Evolutionary conservation across 2,113 vertebrate species (phyloP), one percentile per base, ranked within the genome.

Genomic region (Otolemur garnettii): DNA sequence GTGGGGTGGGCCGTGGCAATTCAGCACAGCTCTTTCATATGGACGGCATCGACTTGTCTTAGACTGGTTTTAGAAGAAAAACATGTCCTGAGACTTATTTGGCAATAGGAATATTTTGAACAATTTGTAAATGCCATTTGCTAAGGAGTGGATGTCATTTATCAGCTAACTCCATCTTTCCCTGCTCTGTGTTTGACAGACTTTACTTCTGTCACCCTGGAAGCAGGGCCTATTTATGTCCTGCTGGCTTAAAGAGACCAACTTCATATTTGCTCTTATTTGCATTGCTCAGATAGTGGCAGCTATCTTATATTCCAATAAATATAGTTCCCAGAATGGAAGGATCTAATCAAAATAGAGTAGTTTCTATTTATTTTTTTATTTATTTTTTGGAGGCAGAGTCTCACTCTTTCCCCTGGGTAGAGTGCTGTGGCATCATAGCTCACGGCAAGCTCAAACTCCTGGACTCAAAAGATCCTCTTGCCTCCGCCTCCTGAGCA

Each of bases 121-220:
- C 90, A 4, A 35, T 95, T 95, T 98, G 30, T 96, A 97, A 98
- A 97, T 96, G 87, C 5, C 21, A 68, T 93, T 97, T 95, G 24
- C 72, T 85, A 95, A 94, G 95, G 74, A 97, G 78, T 72, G 18
- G 59, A 62, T 72, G 38, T 86, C 4, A 91, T 97, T 97, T 89
- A 71, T 93, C 92, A 75, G 12, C 55, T 94, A 15, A 22, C 18
- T 82, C 96, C 97, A 80, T 35, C 68, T 86, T 94, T 91, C 0
- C 38, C 38, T 38, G 9, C 93, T 98, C 26, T 50, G 92, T 92
- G 33, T 97, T 82, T 94, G 38, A 96, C 95, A 97, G 74, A 4
- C 53, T 95, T 91, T 72, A 33, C 82, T 98, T 95, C 19, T 68
- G 17, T 72, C 81, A 78, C 24, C 14, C 30, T 97, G 69, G 38